These are phyloP conservation scores for Scopus umbretta DNA, from an alignment of 2,113 vertebrate genomes.

Conservation along the genomic window DNA sequence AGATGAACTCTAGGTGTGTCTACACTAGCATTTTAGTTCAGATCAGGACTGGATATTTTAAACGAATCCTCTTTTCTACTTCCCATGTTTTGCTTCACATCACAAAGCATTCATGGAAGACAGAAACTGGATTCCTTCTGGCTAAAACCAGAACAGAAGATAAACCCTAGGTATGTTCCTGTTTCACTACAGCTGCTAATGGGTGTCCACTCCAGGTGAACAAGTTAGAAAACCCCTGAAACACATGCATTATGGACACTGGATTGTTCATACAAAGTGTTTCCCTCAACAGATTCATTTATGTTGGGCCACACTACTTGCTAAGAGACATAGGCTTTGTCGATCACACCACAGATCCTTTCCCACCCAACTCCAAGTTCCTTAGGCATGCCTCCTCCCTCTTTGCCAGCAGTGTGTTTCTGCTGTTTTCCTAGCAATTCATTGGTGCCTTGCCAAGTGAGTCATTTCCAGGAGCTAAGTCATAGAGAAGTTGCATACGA, in stretches of 20 bases:
- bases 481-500: background rate
- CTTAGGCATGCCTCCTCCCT: background rate
- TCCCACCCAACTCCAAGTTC: background rate
- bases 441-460: background rate
- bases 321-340: background rate
- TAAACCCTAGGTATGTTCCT: background rate
- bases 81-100: background rate
- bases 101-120: background rate
- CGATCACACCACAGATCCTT: fast-evolving
- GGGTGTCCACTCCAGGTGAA: background rate
- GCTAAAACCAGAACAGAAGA: background rate
- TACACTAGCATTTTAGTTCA: background rate
- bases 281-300: background rate
- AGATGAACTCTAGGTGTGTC: background rate
- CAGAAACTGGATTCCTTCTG: background rate
- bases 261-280: background rate
- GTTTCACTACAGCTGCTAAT: background rate
- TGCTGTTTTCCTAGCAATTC: background rate
- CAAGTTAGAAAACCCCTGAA: background rate
- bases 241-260: background rate
- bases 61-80: background rate
- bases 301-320: background rate
- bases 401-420: background rate
- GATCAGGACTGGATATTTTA: background rate
- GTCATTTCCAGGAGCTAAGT: background rate